Conservation (phyloP, 2,113 vertebrate genomes). For the Trematomus loennbergii region DNA sequence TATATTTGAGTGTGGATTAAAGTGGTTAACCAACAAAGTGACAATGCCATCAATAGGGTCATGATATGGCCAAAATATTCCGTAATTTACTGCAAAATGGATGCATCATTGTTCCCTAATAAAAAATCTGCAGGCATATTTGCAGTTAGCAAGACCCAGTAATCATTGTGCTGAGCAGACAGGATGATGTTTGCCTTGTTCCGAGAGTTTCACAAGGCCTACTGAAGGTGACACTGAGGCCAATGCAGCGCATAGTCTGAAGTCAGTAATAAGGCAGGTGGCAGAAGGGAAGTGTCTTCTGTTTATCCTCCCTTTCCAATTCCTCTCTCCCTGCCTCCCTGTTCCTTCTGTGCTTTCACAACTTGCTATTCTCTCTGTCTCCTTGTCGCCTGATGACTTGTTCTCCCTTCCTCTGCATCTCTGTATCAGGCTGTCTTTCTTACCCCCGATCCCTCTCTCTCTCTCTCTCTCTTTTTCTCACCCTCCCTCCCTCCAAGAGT, state of each 20-base stretch:
- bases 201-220: conserved; percentile 48
- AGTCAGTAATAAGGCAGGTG: conserved; percentile 74
- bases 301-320: conserved; percentile 69
- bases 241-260: conserved; percentile 66
- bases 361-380: conserved; percentile 73
- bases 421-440: conserved; percentile 61
- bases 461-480: conserved; percentile 27
- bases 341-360: conserved; percentile 69
- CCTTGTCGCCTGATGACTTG: conserved; percentile 74
- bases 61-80: not conserved
- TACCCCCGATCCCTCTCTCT: conserved; percentile 4
- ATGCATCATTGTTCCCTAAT: not conserved
- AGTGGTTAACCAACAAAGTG: not conserved
- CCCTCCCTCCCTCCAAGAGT: conserved; percentile 40
- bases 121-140: conserved; percentile 32
- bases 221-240: conserved; percentile 66
- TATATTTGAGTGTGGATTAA: not conserved
- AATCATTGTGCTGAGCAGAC: conserved; percentile 56
- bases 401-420: conserved; percentile 59
- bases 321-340: conserved; percentile 60
- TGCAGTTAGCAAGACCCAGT: conserved; percentile 51
- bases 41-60: not conserved
- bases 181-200: conserved; percentile 54
- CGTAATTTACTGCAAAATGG: conserved; percentile 3
- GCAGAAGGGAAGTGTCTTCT: conserved; percentile 75